Evolutionary conservation across 2,113 vertebrate genomes (phyloP).

Genomic region (Sapayoa aenigma): DNA sequence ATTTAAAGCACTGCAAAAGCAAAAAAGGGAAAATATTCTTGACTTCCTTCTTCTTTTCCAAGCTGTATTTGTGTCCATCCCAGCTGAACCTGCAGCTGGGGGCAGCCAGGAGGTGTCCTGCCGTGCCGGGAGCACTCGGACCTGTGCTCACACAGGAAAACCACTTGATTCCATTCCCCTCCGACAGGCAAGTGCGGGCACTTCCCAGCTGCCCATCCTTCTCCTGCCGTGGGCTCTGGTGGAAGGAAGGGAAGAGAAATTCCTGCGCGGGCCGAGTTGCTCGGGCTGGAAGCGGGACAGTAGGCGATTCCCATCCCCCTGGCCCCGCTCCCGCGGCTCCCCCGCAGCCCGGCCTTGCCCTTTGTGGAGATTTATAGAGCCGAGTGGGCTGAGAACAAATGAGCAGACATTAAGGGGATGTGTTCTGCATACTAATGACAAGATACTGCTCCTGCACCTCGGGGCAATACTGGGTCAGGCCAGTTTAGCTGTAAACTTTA

Average conservation of each 20-base stretch:
- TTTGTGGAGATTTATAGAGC: conserved; percentile 74
- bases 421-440: conserved; percentile 77
- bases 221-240: neutral
- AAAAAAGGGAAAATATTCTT: fast-evolving
- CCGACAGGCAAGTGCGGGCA: neutral
- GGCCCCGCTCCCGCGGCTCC: neutral
- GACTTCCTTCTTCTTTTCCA: neutral
- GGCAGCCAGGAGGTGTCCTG: neutral
- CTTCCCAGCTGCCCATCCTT: neutral
- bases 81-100: no score
- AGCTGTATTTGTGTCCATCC: neutral
- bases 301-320: neutral
- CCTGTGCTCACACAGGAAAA: neutral
- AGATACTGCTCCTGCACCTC: conserved; percentile 62
- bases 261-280: neutral
- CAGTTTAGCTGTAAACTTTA: conserved; percentile 66
- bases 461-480: conserved; percentile 75
- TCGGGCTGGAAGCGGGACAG: neutral
- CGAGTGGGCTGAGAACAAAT: conserved; percentile 69
- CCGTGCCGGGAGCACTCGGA: fast-evolving
- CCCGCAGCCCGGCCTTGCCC: conserved; percentile 36
- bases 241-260: neutral
- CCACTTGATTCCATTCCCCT: neutral
- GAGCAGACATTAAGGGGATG: conserved; percentile 74
- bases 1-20: fast-evolving